phyloP scores from a whole-genome alignment of 2,888 invertebrate genomes.

The Cheilosia urbana region DNA sequence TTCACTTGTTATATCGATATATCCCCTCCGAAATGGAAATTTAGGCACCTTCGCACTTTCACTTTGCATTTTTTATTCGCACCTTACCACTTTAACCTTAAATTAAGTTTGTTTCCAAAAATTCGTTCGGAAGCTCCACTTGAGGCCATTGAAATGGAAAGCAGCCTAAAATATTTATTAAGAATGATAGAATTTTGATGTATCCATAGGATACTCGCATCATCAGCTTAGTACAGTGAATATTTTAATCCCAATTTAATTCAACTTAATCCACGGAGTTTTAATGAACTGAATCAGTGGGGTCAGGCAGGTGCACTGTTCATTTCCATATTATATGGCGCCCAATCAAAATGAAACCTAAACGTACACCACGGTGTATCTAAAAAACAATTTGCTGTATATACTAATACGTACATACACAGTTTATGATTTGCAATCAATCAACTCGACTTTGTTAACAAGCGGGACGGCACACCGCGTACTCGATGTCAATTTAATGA shows the following conservation, averaged over 20 bases:
- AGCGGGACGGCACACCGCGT: background rate
- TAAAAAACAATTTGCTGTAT: conserved; percentile 6
- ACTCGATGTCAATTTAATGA: background rate
- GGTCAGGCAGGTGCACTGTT: conserved; percentile 1
- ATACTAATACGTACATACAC: background rate
- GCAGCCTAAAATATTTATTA: too few relatives aligned
- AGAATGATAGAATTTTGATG: too few relatives aligned
- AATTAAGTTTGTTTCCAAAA: too few relatives aligned
- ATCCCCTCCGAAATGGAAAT: too few relatives aligned
- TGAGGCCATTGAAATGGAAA: too few relatives aligned
- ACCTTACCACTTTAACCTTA: too few relatives aligned
- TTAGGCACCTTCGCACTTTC: too few relatives aligned
- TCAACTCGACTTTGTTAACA: conserved; percentile 41
- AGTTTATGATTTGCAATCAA: conserved; percentile 39
- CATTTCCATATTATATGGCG: background rate
- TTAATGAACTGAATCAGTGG: conserved; percentile 10
- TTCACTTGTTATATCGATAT: too few relatives aligned
- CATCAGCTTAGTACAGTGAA: conserved; percentile 10
- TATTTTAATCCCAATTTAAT: conserved; percentile 23
- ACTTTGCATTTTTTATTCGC: too few relatives aligned
- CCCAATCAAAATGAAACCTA: background rate
- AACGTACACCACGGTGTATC: background rate
- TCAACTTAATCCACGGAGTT: conserved; percentile 13
- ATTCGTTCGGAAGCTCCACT: too few relatives aligned
- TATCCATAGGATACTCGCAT: too few relatives aligned